phyloP scores from a whole-genome alignment of 2,797 vertebrate genomes.

The Micrastur ruficollis region DNA sequence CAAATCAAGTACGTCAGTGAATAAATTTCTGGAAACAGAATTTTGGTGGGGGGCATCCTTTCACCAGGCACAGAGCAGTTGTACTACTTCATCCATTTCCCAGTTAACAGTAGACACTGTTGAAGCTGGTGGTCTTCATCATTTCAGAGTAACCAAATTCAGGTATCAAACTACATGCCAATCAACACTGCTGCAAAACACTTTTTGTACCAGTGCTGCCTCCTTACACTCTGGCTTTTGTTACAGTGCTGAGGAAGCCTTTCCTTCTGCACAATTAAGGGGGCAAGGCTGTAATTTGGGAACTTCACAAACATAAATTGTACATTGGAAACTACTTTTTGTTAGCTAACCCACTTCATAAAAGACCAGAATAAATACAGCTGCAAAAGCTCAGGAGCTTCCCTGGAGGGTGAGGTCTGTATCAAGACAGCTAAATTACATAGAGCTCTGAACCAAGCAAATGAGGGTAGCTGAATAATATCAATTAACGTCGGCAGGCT shows the following conservation, averaged over 20 bases:
- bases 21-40: not conserved
- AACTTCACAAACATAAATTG: conserved; percentile 8
- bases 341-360: not conserved
- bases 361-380: conserved; percentile 5
- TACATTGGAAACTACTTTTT: not conserved
- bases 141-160: not conserved
- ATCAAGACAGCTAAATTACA: conserved; percentile 16
- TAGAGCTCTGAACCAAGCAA: not conserved
- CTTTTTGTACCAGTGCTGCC: not conserved
- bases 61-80: not conserved
- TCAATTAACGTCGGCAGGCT: not conserved
- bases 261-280: not conserved
- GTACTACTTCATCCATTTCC: not conserved
- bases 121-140: not conserved
- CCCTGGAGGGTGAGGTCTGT: not conserved
- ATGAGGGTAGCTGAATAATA: not conserved
- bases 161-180: not conserved
- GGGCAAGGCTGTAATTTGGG: not conserved
- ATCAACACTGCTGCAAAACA: not conserved
- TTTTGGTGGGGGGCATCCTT: not conserved
- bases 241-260: not conserved
- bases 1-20: not conserved
- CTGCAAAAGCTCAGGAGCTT: not conserved
- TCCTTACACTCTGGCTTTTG: not conserved
- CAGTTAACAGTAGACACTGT: not conserved